A percentile compares a stretch with the other conserved stretches of the same genome.
Conservation (phyloP, 2,113 vertebrate genomes). For the mouse (Mus musculus) region GRCm39 chr6:51167501-51168000, state of each 20-base stretch:
- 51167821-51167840: not conserved
- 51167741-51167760: not conserved
- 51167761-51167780: not conserved
- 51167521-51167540: not conserved
- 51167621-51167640: not conserved
- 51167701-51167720: not conserved
- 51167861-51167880: slow-evolving; percentile 24
- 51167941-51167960: slow-evolving; percentile 23
- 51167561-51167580: not conserved
- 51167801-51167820: not conserved
- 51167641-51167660: not conserved
- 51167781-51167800: not conserved
- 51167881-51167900: slow-evolving; percentile 37
- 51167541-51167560: not conserved
- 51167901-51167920: slow-evolving; percentile 20
- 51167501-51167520: slow-evolving; percentile 7
- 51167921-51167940: not conserved
- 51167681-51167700: not conserved
- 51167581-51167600: not conserved
- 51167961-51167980: not conserved
- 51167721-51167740: not conserved
- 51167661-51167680: not conserved
- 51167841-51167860: slow-evolving; percentile 32
- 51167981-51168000: not conserved
- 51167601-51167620: slow-evolving; percentile 31